These are phyloP conservation scores for Melanostoma scalare DNA, from an alignment of 2,888 invertebrate genomes.

Conservation along the genomic window DNA sequence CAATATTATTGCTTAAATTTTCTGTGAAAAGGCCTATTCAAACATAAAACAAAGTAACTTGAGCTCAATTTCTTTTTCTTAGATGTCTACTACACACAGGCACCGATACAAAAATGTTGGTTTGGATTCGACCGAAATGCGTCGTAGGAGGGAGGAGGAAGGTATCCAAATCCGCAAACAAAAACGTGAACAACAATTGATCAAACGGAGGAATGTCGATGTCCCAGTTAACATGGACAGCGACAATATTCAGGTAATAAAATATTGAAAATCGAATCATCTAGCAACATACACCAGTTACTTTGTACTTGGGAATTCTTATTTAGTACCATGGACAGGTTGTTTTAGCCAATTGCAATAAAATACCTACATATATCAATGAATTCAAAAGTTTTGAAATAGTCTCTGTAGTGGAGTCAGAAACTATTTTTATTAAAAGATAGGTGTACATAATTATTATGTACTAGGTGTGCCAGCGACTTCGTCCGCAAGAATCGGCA, in stretches of 20 bases:
- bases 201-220: slow-evolving; percentile 94
- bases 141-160: slow-evolving; percentile 96
- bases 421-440: too few species aligned
- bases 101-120: slow-evolving; percentile 97
- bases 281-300: background rate
- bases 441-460: too few species aligned
- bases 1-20: slow-evolving; percentile 13
- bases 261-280: background rate
- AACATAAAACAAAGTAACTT: background rate
- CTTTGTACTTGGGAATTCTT: too few species aligned
- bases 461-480: too few species aligned
- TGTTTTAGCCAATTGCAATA: too few species aligned
- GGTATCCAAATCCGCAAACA: slow-evolving; percentile 97
- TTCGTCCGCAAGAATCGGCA: too few species aligned
- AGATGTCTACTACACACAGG: slow-evolving; percentile 92
- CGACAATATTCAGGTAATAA: slow-evolving; percentile 80
- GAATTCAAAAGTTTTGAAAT: too few species aligned
- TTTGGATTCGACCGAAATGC: slow-evolving; percentile 94
- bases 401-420: too few species aligned
- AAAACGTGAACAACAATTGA: slow-evolving; percentile 96
- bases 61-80: background rate
- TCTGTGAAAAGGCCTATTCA: background rate
- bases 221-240: slow-evolving; percentile 81
- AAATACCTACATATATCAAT: too few species aligned
- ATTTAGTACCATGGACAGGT: too few species aligned